These are phyloP conservation scores for Eretmochelys imbricata DNA, from an alignment of 2,113 vertebrate genomes.

Conservation along the genomic window DNA sequence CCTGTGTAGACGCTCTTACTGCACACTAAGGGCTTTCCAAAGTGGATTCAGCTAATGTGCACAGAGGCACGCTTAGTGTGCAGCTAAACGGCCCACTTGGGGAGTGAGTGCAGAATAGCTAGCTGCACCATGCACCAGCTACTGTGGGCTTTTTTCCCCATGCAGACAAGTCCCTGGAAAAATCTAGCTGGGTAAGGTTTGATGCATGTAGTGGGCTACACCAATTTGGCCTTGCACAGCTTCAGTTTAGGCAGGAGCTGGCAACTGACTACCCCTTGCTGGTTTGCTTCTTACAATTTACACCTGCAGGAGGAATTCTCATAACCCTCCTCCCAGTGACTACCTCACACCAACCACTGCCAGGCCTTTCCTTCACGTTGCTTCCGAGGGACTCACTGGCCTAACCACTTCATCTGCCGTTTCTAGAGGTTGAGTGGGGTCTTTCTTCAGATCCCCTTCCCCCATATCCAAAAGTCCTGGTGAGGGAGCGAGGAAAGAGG, in stretches of 20 bases:
- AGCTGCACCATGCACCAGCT: too few species aligned
- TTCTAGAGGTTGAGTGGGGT: background rate
- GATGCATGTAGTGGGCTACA: background rate
- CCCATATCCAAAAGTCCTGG: too few species aligned
- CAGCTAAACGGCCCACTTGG: too few species aligned
- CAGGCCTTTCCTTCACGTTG: background rate
- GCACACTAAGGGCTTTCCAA: too few species aligned
- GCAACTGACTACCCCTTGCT: background rate
- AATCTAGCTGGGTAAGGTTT: background rate
- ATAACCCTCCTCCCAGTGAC: background rate
- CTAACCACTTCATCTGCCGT: background rate
- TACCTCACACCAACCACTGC: too few species aligned
- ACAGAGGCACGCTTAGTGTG: too few species aligned
- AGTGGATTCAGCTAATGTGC: too few species aligned
- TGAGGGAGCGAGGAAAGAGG: background rate
- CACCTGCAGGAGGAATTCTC: rapidly evolving
- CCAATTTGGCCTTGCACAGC: background rate
- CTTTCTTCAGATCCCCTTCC: too few species aligned
- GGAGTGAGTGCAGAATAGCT: too few species aligned
- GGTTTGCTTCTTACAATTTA: background rate
- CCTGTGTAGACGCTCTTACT: too few species aligned
- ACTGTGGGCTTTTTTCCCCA: too few species aligned
- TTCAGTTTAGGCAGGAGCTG: background rate
- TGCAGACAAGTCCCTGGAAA: too few species aligned
- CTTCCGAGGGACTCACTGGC: background rate